Base-by-base conservation (phyloP, 2,888 invertebrate species). In the Polydrusus cervinus region DNA sequence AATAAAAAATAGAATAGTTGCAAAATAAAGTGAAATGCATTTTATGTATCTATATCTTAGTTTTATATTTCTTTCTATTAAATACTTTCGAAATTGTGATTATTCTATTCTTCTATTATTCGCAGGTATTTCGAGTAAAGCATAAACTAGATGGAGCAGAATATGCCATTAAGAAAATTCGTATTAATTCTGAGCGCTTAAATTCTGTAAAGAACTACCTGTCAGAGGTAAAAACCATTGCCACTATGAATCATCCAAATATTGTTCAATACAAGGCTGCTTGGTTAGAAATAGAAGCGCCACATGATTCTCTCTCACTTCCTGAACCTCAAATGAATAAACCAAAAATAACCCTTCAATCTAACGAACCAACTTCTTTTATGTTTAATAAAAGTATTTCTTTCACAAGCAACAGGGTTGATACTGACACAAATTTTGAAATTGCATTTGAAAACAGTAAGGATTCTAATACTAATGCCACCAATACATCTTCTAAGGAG, bases 201-300 rank as follows among this genome's bases (percentile, higher is more conserved):
- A 88, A 91, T 74, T 89, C 90, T 0, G 90, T 93, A 16, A 89
- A 91, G 86, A 89, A 89, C 55, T 92, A 93, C 87, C 87, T 95
- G 51, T 89, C 92, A 3, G 95, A 95, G 89, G 95, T 95, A 0
- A 94, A 94, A 87, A 93, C 94, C 1, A 90, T 95, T 79, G 95
- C 95, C 0, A 91, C 91, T 82, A 87, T 95, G 30, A 93, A 93
- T 83, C 95, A 95, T 87, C 90, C 91, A 0, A 94, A 95, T 84
- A 93, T 95, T 78, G 94, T 95, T 6, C 91, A 93, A 20, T 95
- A 95, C 82, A 95, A 95, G 88, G 93, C 93, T 0, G 95, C 95
- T 0, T 95, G 95, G 95, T 86, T 95, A 38, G 95, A 95, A 85
- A 88, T 91, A 77, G 89, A 90, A 77, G 14, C 65, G 38, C 60